Conservation (phyloP, 2,797 vertebrate species). For the Rhinogobio ventralis region DNA sequence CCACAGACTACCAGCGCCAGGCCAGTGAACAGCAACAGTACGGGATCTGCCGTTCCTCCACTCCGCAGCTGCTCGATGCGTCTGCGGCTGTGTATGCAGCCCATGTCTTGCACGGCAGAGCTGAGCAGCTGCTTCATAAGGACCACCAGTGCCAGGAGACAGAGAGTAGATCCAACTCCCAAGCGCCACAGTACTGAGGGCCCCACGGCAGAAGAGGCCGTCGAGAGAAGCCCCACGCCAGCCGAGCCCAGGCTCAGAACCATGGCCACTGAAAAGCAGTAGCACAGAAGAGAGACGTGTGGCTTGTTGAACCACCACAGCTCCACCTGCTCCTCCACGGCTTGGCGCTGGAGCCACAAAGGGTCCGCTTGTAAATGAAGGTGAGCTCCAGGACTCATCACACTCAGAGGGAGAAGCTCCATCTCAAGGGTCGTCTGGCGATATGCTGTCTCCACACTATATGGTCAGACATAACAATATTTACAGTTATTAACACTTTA, state of each 20-base stretch:
- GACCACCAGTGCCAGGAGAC: slow-evolving; percentile 88
- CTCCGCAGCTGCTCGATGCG: slow-evolving; percentile 91
- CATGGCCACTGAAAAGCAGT: slow-evolving; percentile 86
- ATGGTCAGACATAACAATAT: neutral
- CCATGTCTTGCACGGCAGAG: slow-evolving; percentile 98
- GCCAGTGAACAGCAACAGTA: slow-evolving; percentile 83
- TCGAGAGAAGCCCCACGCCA: slow-evolving; percentile 89
- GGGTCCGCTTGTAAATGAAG: slow-evolving; percentile 67
- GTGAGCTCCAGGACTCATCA: slow-evolving; percentile 45
- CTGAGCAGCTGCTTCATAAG: slow-evolving; percentile 96
- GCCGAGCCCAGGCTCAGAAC: slow-evolving; percentile 89
- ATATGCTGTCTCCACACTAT: neutral
- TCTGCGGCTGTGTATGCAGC: slow-evolving; percentile 87
- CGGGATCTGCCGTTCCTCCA: slow-evolving; percentile 85
- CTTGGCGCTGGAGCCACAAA: slow-evolving; percentile 72
- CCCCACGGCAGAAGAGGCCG: slow-evolving; percentile 76
- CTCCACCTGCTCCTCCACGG: slow-evolving; percentile 90
- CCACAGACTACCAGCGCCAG: slow-evolving; percentile 85
- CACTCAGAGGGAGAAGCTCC: slow-evolving; percentile 73
- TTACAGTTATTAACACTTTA: neutral
- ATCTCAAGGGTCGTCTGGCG: slow-evolving; percentile 74
- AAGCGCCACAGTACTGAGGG: slow-evolving; percentile 91
- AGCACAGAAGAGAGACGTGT: slow-evolving; percentile 88
- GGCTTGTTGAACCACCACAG: slow-evolving; percentile 96
- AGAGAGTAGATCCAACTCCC: slow-evolving; percentile 87